Percentiles rank a stretch among this genome's conserved stretches.
Evolutionary conservation across 2,888 invertebrate species (phyloP).

Genomic region (Troides aeacus): DNA sequence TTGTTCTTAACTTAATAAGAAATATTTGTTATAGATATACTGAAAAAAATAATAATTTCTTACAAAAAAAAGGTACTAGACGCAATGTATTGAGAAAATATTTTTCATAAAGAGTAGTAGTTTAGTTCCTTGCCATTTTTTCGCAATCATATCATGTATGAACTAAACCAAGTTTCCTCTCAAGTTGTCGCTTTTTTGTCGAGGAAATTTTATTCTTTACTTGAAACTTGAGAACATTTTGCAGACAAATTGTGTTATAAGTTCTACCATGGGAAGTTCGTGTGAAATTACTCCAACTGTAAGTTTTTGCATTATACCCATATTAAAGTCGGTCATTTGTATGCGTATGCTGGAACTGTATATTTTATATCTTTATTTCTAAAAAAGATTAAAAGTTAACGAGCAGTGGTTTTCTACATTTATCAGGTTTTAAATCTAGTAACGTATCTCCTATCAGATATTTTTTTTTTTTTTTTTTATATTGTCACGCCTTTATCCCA

Average conservation of each 20-base stretch:
- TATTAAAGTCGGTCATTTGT: conserved; percentile 17
- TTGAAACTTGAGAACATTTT: conserved; percentile 30
- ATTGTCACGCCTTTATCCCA: too few species aligned
- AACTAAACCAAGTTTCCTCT: conserved; percentile 20
- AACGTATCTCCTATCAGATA: too few species aligned
- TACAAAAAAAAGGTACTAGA: not conserved
- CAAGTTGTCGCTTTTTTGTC: conserved; percentile 27
- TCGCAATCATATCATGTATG: conserved; percentile 9
- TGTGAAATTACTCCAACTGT: conserved; percentile 23
- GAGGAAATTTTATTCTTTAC: conserved; percentile 29
- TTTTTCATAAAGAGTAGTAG: not conserved
- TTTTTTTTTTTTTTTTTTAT: too few species aligned
- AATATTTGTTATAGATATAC: not conserved
- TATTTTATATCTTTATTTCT: conserved; percentile 7
- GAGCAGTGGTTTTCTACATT: too few species aligned
- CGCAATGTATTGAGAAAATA: not conserved
- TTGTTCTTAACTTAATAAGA: too few species aligned
- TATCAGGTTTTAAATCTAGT: too few species aligned
- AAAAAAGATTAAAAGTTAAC: not conserved
- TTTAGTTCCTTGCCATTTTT: conserved; percentile 11
- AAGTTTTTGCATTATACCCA: conserved; percentile 18
- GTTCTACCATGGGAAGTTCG: conserved; percentile 25
- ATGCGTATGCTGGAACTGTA: conserved; percentile 11
- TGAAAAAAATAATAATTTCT: not conserved
- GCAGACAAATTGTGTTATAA: conserved; percentile 31